Base-by-base conservation (phyloP, 2,797 vertebrate genomes). In the Apogon hyalosoma region DNA sequence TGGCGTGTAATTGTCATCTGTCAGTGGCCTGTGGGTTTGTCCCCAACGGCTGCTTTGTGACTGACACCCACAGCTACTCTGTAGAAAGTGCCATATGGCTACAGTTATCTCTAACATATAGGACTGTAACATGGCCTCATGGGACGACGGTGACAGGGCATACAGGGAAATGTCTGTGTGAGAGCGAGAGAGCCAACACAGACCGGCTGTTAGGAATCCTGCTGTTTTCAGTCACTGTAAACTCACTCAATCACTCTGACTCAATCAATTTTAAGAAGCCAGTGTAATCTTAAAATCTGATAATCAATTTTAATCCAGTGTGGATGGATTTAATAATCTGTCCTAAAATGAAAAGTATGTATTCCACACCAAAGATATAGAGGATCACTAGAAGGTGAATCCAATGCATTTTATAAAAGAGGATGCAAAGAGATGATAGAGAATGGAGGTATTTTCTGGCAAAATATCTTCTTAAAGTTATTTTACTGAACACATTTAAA, bases 1-100 rank as follows among this genome's bases (percentile, higher is more conserved):
- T 79, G 82, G 63, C 38, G 60, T 68, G 87, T 88, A 91, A 91
- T 88, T 80, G 81, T 88, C 90, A 85, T 87, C 86, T 83, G 87
- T 87, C 88, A 77, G 39, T 69, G 51, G 71, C 69, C 85, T 7
- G 14, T 75, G 77, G 60, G 73, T 75, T 42, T 18, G 71, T 86
- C 77, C 89, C 81, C 77, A 83, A 87, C 55, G 85, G 88, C 84
- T 80, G 33, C 7, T 79, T 52, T 75, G 66, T 73, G 82, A 90
- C 83, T 78, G 78, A 86, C 67, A 84, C 65, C 70, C 83, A 81
- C 72, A 74, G 80, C 85, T 70, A 57, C 58, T 40, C 80, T 69
- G 13, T 63, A 65, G 77, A 67, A 59, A 72, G 15, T 47, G 60
- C 85, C 84, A 80, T 90, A 87, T 89, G 79, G 77, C 57, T 50